phyloP scores from a whole-genome alignment of 2,797 vertebrate species.

The Aulostomus chinensis region DNA sequence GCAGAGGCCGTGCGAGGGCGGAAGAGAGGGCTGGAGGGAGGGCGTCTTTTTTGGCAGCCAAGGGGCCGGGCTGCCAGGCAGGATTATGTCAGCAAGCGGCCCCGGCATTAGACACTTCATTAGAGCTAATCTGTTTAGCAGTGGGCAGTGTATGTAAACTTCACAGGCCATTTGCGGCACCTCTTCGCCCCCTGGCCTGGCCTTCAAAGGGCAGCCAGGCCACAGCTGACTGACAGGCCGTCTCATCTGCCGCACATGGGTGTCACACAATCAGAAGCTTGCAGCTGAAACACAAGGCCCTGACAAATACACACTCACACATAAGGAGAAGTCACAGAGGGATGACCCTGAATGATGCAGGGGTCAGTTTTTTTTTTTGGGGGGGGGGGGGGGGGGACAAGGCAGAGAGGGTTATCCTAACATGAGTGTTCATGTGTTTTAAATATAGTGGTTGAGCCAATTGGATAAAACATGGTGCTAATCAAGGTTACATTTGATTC shows the following conservation, averaged over 20 bases:
- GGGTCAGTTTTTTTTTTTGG: constrained; percentile 69
- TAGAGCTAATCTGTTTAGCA: constrained; percentile 99
- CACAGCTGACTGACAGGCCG: constrained; percentile 89
- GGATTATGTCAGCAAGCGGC: constrained; percentile 94
- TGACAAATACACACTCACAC: constrained; percentile 36
- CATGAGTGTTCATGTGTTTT: no score
- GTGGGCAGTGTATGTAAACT: constrained; percentile 99
- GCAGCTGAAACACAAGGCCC: constrained; percentile 66
- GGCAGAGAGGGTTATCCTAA: no score
- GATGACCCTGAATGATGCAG: constrained; percentile 69
- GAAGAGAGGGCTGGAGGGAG: constrained; percentile 86
- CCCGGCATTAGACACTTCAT: constrained; percentile 99
- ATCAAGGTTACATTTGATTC: no score
- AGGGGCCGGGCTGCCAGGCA: constrained; percentile 96
- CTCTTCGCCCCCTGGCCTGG: constrained; percentile 89
- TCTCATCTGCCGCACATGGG: constrained; percentile 90
- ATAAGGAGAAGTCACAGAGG: constrained; percentile 41
- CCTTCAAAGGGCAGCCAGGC: constrained; percentile 91
- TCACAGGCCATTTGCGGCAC: constrained; percentile 98
- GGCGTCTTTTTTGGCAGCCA: constrained; percentile 93
- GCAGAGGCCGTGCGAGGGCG: constrained; percentile 90
- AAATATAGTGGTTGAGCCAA: no score
- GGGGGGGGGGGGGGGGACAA: constrained; percentile 18
- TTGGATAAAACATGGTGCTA: no score
- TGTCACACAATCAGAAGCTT: constrained; percentile 84